A percentile compares a stretch with the other conserved stretches of the same genome.
Conservation (phyloP, 2,797 vertebrate genomes). For the Eulemur coronatus region DNA sequence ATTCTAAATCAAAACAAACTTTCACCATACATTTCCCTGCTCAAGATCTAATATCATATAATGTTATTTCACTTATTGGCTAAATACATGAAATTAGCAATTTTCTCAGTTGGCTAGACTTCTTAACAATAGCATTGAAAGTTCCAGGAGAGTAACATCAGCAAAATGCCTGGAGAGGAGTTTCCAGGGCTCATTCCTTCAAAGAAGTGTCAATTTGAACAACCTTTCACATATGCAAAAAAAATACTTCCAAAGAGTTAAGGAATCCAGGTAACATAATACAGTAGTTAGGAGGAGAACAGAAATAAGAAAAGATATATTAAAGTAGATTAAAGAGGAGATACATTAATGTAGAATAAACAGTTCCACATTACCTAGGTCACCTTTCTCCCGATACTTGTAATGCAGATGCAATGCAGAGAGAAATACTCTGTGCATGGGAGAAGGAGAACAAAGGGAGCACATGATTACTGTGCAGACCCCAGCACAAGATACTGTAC, state of each 20-base stretch:
- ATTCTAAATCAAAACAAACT: neutral
- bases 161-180: neutral
- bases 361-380: neutral
- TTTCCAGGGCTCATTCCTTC: neutral
- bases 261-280: neutral
- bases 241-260: neutral
- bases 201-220: neutral
- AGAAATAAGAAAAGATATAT: neutral
- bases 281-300: accelerated
- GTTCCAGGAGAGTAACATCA: neutral
- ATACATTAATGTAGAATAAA: neutral
- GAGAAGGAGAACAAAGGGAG: accelerated
- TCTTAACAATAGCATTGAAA: neutral
- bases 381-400: neutral
- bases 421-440: neutral
- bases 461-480: neutral
- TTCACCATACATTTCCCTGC: neutral
- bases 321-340: too few relatives aligned
- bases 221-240: too few relatives aligned
- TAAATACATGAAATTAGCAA: neutral
- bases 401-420: neutral
- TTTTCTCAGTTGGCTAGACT: neutral
- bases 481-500: too few relatives aligned
- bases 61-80: neutral
- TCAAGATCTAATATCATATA: neutral